A percentile compares a stretch with the other conserved stretches of the same genome.
phyloP scores from a whole-genome alignment of 2,888 invertebrate genomes.

The Drosophila birchii region DNA sequence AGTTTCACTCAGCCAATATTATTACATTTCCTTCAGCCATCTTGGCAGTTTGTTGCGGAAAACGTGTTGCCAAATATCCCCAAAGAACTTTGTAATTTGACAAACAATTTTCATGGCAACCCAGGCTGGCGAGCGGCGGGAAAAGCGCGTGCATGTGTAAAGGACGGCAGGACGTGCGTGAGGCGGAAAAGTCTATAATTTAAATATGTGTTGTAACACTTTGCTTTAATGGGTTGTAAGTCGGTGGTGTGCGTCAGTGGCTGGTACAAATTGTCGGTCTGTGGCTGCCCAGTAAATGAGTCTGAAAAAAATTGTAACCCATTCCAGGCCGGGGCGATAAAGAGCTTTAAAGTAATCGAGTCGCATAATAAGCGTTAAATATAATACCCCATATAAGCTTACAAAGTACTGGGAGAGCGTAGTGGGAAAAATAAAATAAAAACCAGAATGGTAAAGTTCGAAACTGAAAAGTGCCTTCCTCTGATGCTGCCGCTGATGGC shows the following conservation, averaged over 20 bases:
- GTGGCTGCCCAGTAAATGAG: constrained; percentile 37
- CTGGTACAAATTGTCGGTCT: constrained; percentile 46
- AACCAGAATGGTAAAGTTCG: constrained; percentile 30
- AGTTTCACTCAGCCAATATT: background rate
- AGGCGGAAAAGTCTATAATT: constrained; percentile 52
- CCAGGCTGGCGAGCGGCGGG: constrained; percentile 18
- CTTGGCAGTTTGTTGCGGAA: background rate
- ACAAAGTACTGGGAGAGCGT: constrained; percentile 8
- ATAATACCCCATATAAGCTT: constrained; percentile 50
- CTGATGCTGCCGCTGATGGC: constrained; percentile 52
- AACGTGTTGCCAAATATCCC: constrained; percentile 22
- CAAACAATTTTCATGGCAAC: constrained; percentile 26
- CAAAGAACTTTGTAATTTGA: constrained; percentile 28
- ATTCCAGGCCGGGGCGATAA: constrained; percentile 42
- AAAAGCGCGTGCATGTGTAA: constrained; percentile 36
- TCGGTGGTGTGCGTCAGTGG: constrained; percentile 37
- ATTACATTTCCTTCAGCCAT: constrained; percentile 1
- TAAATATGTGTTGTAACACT: constrained; percentile 59
- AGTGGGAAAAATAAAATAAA: constrained; percentile 32
- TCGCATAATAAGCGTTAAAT: constrained; percentile 66
- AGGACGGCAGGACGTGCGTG: constrained; percentile 52
- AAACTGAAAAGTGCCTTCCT: constrained; percentile 58
- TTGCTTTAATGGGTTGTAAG: constrained; percentile 56
- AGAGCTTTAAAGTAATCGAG: constrained; percentile 65
- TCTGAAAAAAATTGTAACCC: constrained; percentile 45